Base-by-base conservation (phyloP, 2,113 vertebrate species). In the Leucoraja erinaceus region DNA sequence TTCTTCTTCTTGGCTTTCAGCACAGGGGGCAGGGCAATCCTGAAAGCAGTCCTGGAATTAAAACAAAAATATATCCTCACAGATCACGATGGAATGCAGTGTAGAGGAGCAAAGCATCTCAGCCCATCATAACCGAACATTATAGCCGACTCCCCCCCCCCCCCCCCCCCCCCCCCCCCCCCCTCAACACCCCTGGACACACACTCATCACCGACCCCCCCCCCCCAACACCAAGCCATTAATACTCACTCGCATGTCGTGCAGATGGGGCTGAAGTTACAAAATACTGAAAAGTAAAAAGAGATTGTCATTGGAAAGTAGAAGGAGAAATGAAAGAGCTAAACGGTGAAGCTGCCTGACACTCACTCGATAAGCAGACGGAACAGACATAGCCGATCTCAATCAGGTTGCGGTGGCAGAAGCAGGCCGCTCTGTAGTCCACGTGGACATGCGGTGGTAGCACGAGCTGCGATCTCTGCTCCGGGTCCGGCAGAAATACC, bases 241-340 rank as follows among this genome's bases (percentile, higher is more conserved):
- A 81, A 84, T 94, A 98, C 98, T 98, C 93, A 99, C 99, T 99
- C 98, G 97, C 99, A 99, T 0, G 99, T 99, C 22, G 98, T 99
- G 93, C 99, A 99, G 95, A 99, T 99, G 12, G 99, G 99, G 94
- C 98, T 99, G 96, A 99, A 99, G 94, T 97, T 99, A 96, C 99
- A 99, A 96, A 99, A 99, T 95, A 99, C 99, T 99, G 94, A 28
- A 72, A 68, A 93, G 74, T 18, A 59, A 94, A 94, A 94, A 94
- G 0, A 63, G 93, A 93, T 94, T 91, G 18, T 93, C 93, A 31
- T n/a, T 0, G 74, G 56, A 33, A 47, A 38, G n/a, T 14, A 12
- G 94, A 54, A 16, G 5, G 47, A 4, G 4, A 33, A 28, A 47
- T 47, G 20, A 91, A 25, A 38, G 5, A 6, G 4, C 54, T 54